Percentiles rank a stretch among this genome's conserved stretches.
Evolutionary conservation across 2,113 vertebrate species (phyloP).

Genomic region (Heloderma charlesbogerti): DNA sequence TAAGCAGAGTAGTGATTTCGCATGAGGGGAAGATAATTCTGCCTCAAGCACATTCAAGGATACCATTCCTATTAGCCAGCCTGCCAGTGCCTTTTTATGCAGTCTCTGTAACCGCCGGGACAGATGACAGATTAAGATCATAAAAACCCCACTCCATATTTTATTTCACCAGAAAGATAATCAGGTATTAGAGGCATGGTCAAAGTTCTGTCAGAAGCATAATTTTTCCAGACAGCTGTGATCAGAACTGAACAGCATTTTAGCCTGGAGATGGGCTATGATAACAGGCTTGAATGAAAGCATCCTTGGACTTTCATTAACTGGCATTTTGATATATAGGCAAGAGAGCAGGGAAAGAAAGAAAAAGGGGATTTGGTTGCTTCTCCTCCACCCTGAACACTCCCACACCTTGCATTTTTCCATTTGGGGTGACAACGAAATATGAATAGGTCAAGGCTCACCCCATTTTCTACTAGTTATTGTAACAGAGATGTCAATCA

Average conservation of each 20-base stretch:
- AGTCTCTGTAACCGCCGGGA: constrained; percentile 12
- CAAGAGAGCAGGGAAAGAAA: constrained; percentile 34
- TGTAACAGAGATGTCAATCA: constrained; percentile 5
- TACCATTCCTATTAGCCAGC: neutral
- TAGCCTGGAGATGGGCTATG: constrained; percentile 29
- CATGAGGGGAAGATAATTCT: constrained; percentile 17
- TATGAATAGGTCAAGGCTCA: neutral
- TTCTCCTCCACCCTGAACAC: neutral
- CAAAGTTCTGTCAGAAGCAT: constrained; percentile 29
- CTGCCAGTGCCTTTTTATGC: neutral
- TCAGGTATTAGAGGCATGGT: constrained; percentile 36
- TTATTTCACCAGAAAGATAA: constrained; percentile 30
- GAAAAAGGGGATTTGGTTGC: constrained; percentile 39
- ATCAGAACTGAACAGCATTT: constrained; percentile 29
- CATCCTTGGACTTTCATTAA: constrained; percentile 20
- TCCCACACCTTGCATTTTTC: constrained; percentile 2
- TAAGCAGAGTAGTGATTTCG: constrained; percentile 5
- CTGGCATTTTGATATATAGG: constrained; percentile 38
- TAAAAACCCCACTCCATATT: constrained; percentile 28
- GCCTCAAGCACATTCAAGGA: constrained; percentile 5
- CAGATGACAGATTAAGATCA: constrained; percentile 28
- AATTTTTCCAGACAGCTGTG: constrained; percentile 15
- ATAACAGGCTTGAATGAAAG: constrained; percentile 52
- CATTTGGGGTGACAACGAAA: constrained; percentile 14
- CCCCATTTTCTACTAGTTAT: neutral